Evolutionary conservation across 2,888 invertebrate species (phyloP), one percentile per base, ranked within the genome.

Genomic region (Agriotes lineatus): DNA sequence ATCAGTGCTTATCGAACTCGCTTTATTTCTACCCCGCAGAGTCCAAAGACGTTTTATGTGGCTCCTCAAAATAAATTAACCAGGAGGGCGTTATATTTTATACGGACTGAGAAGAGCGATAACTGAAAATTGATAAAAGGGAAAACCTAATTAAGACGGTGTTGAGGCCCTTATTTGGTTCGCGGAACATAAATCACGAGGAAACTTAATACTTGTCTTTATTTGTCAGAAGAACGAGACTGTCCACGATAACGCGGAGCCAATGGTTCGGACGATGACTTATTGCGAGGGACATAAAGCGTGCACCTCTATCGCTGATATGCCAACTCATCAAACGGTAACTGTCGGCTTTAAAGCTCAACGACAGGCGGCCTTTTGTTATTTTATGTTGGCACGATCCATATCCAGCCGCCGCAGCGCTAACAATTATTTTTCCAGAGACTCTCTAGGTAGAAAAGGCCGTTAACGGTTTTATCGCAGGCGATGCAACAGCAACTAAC

Each of bases 401-500:
- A 67, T 69, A 74, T 71, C 68, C 62, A 58, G 60, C 58, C 52
- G 50, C 56, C 45, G 56, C 67, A 59, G 58, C 67, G 70, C 58
- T 62, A 70, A 72, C 75, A 75, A 75, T 75, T 74, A 75, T 73
- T 76, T 74, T 72, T 74, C 59, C 68, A 65, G 72, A 72, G 50
- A 39, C 52, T 52, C 52, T 61, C 25, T 50, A 61, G 25, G 61
- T 61, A 61, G 50, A 16, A 35, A 52, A 52, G 48, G 52, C 16
- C 52, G 52, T 52, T 52, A 52, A 52, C 52, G 18, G 10, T 52
- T 52, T 52, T 52, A 52, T 52, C 33, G 52, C 52, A 50, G 33
- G 18, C 19, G 35, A 25, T 7, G 25, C 7, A 25, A 25, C 25
- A 25, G 4, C 16, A 25, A 48, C 52, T 52, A 52, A 52, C 52